A percentile compares a stretch with the other conserved stretches of the same genome.
Conservation (phyloP, 2,888 invertebrate species). For the Teleogryllus oceanicus region DNA sequence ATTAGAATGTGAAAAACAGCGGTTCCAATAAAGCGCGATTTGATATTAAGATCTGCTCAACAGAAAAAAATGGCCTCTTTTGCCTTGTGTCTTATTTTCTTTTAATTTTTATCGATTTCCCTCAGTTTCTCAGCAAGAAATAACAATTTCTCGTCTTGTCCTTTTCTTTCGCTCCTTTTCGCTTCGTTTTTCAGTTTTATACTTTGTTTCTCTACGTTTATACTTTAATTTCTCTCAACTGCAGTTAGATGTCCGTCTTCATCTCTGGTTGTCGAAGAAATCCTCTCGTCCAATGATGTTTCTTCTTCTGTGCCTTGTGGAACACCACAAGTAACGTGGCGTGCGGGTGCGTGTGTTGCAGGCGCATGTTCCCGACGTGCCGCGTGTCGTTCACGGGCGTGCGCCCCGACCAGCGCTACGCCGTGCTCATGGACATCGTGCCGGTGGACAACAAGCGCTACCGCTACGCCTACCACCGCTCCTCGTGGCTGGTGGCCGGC, state of each 20-base stretch:
- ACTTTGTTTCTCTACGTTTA: neutral
- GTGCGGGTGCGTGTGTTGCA: conserved; percentile 50
- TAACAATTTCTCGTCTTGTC: too few species aligned
- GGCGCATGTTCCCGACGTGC: conserved; percentile 97
- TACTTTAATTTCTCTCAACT: neutral
- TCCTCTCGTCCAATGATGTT: neutral
- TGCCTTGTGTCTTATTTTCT: too few species aligned
- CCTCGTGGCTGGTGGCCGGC: conserved; percentile 96
- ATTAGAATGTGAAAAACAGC: too few species aligned
- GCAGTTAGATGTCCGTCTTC: neutral
- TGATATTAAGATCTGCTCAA: too few species aligned
- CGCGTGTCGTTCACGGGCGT: conserved; percentile 87
- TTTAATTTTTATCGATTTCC: too few species aligned
- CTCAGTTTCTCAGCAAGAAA: too few species aligned
- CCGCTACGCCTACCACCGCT: conserved; percentile 97
- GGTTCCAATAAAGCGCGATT: too few species aligned
- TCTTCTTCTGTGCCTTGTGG: neutral
- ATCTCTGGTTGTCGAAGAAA: neutral
- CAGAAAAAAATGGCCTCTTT: too few species aligned
- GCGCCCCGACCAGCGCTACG: conserved; percentile 79
- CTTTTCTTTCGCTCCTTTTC: too few species aligned
- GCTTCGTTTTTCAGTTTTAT: too few species aligned
- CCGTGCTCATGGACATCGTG: conserved; percentile 92
- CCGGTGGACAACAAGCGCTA: conserved; percentile 95
- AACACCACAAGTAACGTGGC: neutral